Base-by-base conservation (phyloP, 2,113 vertebrate species). In the Ancistrus triradiatus region DNA sequence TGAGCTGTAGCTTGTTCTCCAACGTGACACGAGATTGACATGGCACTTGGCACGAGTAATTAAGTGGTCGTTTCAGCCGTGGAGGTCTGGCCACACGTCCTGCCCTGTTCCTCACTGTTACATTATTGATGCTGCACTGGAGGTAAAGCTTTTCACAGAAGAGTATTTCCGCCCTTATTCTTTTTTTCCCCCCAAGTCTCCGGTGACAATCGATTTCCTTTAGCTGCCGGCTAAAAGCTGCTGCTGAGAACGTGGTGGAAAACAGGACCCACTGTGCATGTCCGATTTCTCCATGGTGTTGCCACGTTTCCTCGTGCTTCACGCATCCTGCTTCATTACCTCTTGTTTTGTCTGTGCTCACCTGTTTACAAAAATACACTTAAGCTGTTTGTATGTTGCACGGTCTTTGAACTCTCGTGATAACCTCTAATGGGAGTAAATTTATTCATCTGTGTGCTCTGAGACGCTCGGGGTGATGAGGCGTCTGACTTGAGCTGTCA, bases 161-260 rank as follows among this genome's bases (percentile, higher is more conserved):
- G 44, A 13, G 44, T 40, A 9, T 66, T 66, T 66, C 40, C n/a
- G 40, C 21, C 24, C 50, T 64, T 33, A 64, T 64, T 50, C 50
- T 15, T 42, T 6, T 37, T 42, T 42, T n/a, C n/a, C 38, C 38
- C 38, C 37, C 10, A 22, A 33, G 37, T 38, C 51, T 28, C 17
- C 27, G 22, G 51, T 22, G 19, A 58, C 63, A 31, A 61, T 72
- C 24, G 68, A 70, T 72, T 58, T 62, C 38, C 63, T 25, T 27
- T 56, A 27, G 38, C 47, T 47, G 47, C 24, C 53, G 25, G 55
- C 22, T 58, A 44, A n/a, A 63, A 33, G 62, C 62, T 55, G 62
- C 24, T 35, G 18, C 49, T 64, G n/a, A 57, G 44, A 63, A 48
- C 22, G 40, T 31, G 63, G n/a, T n/a, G n/a, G n/a, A n/a, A n/a